phyloP scores from a whole-genome alignment of 2,888 invertebrate species.

The Cerastis leucographa region DNA sequence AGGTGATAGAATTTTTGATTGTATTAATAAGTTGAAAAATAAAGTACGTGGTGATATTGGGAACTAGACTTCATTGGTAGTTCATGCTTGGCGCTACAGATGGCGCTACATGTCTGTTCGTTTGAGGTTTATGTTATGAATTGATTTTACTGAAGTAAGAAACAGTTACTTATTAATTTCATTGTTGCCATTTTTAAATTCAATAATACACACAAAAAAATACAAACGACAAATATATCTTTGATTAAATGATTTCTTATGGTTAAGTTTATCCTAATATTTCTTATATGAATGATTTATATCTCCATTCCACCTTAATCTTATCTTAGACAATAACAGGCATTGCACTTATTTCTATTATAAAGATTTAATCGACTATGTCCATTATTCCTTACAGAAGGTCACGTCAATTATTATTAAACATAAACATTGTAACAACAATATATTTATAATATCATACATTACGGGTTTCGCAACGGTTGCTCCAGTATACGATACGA shows the following conservation, averaged over 20 bases:
- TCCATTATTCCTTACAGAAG: constrained; percentile 8
- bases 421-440: constrained; percentile 20
- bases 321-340: not conserved
- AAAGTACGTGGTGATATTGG: not conserved
- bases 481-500: constrained; percentile 12
- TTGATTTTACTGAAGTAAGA: not conserved
- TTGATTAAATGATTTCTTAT: not conserved
- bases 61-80: constrained; percentile 25
- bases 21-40: not conserved
- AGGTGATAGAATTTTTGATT: not conserved
- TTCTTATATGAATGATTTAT: not conserved
- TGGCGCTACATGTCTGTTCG: constrained; percentile 25
- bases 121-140: not conserved
- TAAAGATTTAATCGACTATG: constrained; percentile 10
- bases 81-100: constrained; percentile 25
- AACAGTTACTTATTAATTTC: not conserved
- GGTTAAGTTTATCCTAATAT: not conserved
- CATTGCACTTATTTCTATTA: not conserved
- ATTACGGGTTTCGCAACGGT: constrained; percentile 44
- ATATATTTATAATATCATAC: constrained; percentile 1
- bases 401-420: constrained; percentile 5
- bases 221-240: not conserved
- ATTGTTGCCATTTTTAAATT: not conserved
- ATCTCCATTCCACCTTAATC: not conserved
- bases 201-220: too few species aligned